Conservation (phyloP, 1,140 invertebrate species). For the Drosophila ananassae region DNA sequence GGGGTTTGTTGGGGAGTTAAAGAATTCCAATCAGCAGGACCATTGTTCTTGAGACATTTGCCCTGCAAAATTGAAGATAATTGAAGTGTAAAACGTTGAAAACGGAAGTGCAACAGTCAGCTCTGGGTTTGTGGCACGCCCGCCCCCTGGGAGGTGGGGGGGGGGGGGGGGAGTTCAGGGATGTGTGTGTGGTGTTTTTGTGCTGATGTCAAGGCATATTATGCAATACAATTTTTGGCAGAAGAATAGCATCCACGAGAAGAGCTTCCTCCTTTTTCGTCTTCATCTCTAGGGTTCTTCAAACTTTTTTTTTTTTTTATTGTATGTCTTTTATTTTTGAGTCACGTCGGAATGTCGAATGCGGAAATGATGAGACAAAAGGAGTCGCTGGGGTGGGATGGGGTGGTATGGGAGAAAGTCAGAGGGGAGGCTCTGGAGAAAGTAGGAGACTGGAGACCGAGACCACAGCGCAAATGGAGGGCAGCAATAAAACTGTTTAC, state of each 20-base stretch:
- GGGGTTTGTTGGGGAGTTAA: slow-evolving; percentile 51
- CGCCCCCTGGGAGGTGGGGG: neutral
- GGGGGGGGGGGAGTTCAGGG: too few relatives aligned
- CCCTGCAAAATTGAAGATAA: slow-evolving; percentile 79
- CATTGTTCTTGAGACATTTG: slow-evolving; percentile 81
- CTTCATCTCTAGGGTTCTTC: slow-evolving; percentile 39
- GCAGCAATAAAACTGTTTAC: slow-evolving; percentile 68
- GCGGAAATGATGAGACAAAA: slow-evolving; percentile 66
- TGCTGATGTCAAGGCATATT: slow-evolving; percentile 67
- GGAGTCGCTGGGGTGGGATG: slow-evolving; percentile 2
- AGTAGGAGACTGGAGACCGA: neutral
- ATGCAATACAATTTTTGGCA: slow-evolving; percentile 74
- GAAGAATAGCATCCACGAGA: slow-evolving; percentile 3
- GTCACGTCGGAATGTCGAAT: slow-evolving; percentile 63
- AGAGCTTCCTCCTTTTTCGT: neutral
- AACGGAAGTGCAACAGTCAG: slow-evolving; percentile 79
- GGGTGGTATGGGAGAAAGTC: neutral
- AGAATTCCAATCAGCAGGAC: slow-evolving; percentile 80
- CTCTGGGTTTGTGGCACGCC: slow-evolving; percentile 13
- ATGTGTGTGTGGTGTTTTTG: slow-evolving; percentile 24
- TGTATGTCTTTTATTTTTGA: slow-evolving; percentile 12
- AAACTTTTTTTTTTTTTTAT: slow-evolving; percentile 20
- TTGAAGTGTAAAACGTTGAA: slow-evolving; percentile 78
- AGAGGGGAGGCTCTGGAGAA: neutral
- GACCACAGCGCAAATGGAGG: slow-evolving; percentile 57